A percentile compares a stretch with the other conserved stretches of the same genome.
Conservation (phyloP, 2,888 invertebrate genomes). For the Nomada ruficornis region DNA sequence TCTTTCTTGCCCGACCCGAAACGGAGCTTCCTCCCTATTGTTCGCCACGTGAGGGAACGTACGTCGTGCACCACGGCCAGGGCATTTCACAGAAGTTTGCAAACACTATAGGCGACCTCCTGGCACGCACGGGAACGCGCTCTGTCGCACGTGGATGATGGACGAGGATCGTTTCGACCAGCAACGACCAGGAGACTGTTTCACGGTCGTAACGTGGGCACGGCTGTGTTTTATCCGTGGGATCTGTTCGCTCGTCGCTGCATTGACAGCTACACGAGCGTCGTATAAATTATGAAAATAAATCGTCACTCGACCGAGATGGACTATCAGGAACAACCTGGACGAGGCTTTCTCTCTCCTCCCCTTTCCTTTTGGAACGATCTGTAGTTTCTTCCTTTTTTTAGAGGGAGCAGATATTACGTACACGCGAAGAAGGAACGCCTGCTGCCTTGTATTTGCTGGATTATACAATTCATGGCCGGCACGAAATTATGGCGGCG, state of each 20-base stretch:
- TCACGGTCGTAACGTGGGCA: conserved; percentile 26
- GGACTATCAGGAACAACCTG: conserved; percentile 15
- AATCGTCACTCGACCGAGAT: conserved; percentile 52
- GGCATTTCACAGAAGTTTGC: conserved; percentile 68
- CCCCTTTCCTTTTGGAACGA: background rate
- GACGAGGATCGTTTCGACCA: conserved; percentile 48
- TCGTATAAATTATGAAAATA: conserved; percentile 67
- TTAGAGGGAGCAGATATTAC: too few relatives aligned
- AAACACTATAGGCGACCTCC: conserved; percentile 63
- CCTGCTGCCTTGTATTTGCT: background rate
- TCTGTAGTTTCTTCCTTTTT: background rate
- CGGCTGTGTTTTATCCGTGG: conserved; percentile 46
- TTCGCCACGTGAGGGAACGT: conserved; percentile 58
- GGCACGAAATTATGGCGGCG: conserved; percentile 23
- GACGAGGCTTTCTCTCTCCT: background rate
- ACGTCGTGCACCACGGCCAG: conserved; percentile 1
- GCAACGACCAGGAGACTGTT: background rate
- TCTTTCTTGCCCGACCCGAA: conserved; percentile 44
- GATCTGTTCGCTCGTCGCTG: conserved; percentile 39
- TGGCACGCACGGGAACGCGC: conserved; percentile 12
- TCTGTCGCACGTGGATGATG: conserved; percentile 45
- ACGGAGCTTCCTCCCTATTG: conserved; percentile 68
- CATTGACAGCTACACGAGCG: conserved; percentile 63
- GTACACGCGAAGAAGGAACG: background rate
- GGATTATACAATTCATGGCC: conserved; percentile 15